Evolutionary conservation across 1,140 invertebrate genomes (phyloP).

Genomic region (Conus betulinus): DNA sequence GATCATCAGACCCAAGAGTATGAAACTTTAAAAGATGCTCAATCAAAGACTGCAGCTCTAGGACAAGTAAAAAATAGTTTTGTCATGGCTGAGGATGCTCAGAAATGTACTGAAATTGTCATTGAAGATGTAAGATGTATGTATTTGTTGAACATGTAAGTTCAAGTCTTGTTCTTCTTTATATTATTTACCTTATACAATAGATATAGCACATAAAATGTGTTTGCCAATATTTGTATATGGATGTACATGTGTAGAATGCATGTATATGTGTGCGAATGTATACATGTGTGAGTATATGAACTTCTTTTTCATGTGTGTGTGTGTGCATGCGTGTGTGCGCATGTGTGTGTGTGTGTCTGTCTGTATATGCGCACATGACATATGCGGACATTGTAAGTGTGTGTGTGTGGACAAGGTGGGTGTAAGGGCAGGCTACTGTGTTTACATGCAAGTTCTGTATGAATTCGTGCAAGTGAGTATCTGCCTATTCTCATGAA

Average conservation of each 20-base stretch:
- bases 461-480: slow-evolving; percentile 8
- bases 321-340: neutral
- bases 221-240: neutral
- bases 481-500: neutral
- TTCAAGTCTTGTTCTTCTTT: too few species aligned
- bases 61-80: too few species aligned
- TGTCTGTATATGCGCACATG: neutral
- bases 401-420: neutral
- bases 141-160: too few species aligned
- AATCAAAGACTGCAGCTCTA: too few species aligned
- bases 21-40: too few species aligned
- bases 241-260: neutral
- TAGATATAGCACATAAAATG: too few species aligned
- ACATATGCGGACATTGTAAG: neutral
- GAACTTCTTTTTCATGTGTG: neutral
- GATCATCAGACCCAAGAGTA: too few species aligned
- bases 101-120: too few species aligned
- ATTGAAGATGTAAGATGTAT: too few species aligned
- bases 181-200: too few species aligned
- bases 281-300: neutral
- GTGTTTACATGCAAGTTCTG: neutral
- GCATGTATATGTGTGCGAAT: neutral
- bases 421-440: too few species aligned
- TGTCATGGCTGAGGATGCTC: too few species aligned
- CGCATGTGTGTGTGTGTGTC: neutral